Percentiles rank a stretch among this genome's conserved stretches.
phyloP scores from a whole-genome alignment of 1,140 invertebrate genomes.

The Apis laboriosa region DNA sequence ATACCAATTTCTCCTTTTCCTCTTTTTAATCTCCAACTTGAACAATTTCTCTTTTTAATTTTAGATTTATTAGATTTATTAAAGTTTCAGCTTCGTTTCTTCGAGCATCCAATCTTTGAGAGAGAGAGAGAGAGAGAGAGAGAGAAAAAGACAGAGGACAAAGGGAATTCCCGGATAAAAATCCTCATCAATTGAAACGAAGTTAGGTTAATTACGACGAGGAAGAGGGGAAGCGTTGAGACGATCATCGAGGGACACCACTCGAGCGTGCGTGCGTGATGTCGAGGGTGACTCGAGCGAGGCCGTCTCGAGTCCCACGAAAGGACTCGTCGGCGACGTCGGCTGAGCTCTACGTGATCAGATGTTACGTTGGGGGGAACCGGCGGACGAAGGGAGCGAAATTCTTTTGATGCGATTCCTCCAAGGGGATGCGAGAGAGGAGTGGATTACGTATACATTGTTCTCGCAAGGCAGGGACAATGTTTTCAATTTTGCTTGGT shows the following conservation, averaged over 20 bases:
- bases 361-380: not conserved
- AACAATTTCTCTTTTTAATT: no score
- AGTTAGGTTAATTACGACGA: not conserved
- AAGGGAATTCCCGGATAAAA: no score
- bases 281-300: constrained; percentile 24
- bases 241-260: constrained; percentile 27
- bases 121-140: no score
- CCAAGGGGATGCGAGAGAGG: not conserved
- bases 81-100: no score
- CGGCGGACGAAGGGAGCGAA: not conserved
- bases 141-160: no score
- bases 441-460: not conserved
- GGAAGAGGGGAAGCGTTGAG: not conserved
- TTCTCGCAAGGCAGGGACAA: no score
- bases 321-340: constrained; percentile 39
- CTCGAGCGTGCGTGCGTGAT: constrained; percentile 41
- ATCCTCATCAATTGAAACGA: no score
- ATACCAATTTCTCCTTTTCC: no score
- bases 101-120: no score
- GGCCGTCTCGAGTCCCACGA: constrained; percentile 40
- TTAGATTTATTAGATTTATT: no score
- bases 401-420: not conserved
- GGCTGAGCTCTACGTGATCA: constrained; percentile 25
- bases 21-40: no score
- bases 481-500: no score